These are phyloP conservation scores for Altica lythri DNA, from an alignment of 2,888 invertebrate genomes.

Conservation along the genomic window DNA sequence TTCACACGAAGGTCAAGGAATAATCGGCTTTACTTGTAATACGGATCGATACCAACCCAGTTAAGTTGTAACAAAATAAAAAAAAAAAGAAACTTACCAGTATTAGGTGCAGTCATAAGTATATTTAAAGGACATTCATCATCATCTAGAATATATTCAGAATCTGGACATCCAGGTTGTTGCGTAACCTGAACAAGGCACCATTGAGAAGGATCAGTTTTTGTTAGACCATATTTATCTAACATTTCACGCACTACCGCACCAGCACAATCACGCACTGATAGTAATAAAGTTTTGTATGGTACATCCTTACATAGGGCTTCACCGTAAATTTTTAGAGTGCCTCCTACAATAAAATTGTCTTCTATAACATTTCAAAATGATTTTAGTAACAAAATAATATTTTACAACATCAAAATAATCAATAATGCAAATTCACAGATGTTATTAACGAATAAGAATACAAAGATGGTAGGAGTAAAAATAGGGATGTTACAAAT, in stretches of 20 bases:
- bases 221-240: slow-evolving; percentile 92
- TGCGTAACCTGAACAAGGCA: slow-evolving; percentile 89
- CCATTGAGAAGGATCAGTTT: slow-evolving; percentile 87
- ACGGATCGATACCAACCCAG: too few species aligned
- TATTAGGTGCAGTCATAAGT: slow-evolving; percentile 85
- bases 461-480: too few species aligned
- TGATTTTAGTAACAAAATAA: not conserved
- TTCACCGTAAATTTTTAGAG: slow-evolving; percentile 94
- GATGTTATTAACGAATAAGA: too few species aligned
- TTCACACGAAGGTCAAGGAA: too few species aligned
- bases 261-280: slow-evolving; percentile 89
- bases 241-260: slow-evolving; percentile 95
- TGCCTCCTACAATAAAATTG: slow-evolving; percentile 67
- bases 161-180: slow-evolving; percentile 64
- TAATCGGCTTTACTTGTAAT: too few species aligned
- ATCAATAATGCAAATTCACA: too few species aligned
- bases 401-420: not conserved
- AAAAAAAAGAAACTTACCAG: slow-evolving; percentile 81
- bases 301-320: slow-evolving; percentile 95
- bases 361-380: not conserved
- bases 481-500: too few species aligned
- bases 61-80: not conserved
- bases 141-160: slow-evolving; percentile 93
- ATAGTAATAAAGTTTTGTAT: slow-evolving; percentile 94
- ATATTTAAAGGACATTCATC: slow-evolving; percentile 97